A percentile compares a stretch with the other conserved stretches of the same genome.
Evolutionary conservation across 2,113 vertebrate genomes (phyloP).

Genomic region (Xenopus borealis): DNA sequence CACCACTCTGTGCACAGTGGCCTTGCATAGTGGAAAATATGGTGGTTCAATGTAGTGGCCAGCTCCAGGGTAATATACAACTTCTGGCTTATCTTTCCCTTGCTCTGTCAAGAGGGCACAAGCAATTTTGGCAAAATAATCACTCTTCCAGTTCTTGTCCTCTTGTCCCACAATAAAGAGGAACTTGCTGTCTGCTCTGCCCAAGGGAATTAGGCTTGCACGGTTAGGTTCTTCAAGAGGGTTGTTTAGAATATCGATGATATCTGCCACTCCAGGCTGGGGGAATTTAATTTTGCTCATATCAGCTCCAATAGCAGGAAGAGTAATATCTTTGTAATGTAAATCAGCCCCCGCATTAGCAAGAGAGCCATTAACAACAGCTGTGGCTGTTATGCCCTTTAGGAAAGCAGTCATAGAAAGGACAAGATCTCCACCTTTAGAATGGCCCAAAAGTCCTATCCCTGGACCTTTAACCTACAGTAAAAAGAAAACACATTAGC

Average conservation of each 20-base stretch:
- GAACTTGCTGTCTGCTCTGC: constrained; percentile 74
- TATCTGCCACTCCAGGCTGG: constrained; percentile 63
- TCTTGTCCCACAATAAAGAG: constrained; percentile 79
- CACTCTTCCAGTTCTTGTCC: constrained; percentile 85
- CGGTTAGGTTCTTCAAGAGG: constrained; percentile 55
- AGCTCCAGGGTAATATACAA: constrained; percentile 75
- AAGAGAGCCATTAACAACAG: constrained; percentile 73
- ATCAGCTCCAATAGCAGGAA: constrained; percentile 60
- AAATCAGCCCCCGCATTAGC: constrained; percentile 61
- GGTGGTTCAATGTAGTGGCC: constrained; percentile 87
- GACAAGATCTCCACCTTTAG: constrained; percentile 78
- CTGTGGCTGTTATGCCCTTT: constrained; percentile 72
- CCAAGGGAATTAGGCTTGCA: constrained; percentile 74
- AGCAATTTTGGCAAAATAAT: constrained; percentile 65
- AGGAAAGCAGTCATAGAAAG: constrained; percentile 81
- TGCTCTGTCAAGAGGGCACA: constrained; percentile 65
- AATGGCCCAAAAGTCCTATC: constrained; percentile 80
- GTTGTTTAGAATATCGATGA: constrained; percentile 63
- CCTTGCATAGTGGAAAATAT: constrained; percentile 72
- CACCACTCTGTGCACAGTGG: constrained; percentile 63
- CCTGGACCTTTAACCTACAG: constrained; percentile 67
- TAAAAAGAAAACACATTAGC: constrained; percentile 4
- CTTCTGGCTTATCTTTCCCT: constrained; percentile 69
- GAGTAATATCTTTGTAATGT: constrained; percentile 62
- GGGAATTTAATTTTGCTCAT: constrained; percentile 31